phyloP scores from a whole-genome alignment of 1,140 invertebrate genomes.

The Phthorimaea operculella region DNA sequence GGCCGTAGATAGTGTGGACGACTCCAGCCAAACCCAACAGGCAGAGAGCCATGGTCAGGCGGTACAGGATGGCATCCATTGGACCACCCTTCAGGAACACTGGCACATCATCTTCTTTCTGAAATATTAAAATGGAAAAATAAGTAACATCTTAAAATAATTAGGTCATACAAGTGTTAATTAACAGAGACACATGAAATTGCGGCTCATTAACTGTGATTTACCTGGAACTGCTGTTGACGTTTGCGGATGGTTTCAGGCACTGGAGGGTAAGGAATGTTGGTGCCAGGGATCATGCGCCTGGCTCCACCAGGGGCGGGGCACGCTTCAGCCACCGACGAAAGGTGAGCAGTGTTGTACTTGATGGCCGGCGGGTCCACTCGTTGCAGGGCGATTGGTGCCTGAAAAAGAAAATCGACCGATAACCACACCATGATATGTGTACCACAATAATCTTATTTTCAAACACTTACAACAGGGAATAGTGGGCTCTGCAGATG shows the following conservation, averaged over 20 bases:
- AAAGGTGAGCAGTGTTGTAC: slow-evolving; percentile 50
- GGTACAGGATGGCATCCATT: slow-evolving; percentile 59
- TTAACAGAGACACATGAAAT: slow-evolving; percentile 40
- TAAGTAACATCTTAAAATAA: background rate
- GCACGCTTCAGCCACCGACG: slow-evolving; percentile 42
- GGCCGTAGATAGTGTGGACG: slow-evolving; percentile 40
- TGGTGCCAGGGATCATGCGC: slow-evolving; percentile 49
- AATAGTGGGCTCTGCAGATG: slow-evolving; percentile 34
- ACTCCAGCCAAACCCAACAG: slow-evolving; percentile 37
- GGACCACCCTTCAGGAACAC: slow-evolving; percentile 62
- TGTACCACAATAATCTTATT: slow-evolving; percentile 50
- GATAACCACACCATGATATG: slow-evolving; percentile 14
- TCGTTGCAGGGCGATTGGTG: slow-evolving; percentile 57
- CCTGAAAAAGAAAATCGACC: slow-evolving; percentile 22
- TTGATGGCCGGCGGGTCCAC: slow-evolving; percentile 47
- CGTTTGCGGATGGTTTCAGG: slow-evolving; percentile 36
- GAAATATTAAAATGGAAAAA: slow-evolving; percentile 18
- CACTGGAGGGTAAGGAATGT: slow-evolving; percentile 41
- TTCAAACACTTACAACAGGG: slow-evolving; percentile 18
- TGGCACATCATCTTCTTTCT: slow-evolving; percentile 58
- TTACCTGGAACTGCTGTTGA: slow-evolving; percentile 54
- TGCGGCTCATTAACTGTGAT: slow-evolving; percentile 18
- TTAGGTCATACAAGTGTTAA: background rate
- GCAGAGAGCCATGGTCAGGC: slow-evolving; percentile 44
- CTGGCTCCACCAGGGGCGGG: slow-evolving; percentile 35